These are phyloP conservation scores for Ammodytes marinus DNA, from an alignment of 2,113 vertebrate genomes.

Conservation along the genomic window DNA sequence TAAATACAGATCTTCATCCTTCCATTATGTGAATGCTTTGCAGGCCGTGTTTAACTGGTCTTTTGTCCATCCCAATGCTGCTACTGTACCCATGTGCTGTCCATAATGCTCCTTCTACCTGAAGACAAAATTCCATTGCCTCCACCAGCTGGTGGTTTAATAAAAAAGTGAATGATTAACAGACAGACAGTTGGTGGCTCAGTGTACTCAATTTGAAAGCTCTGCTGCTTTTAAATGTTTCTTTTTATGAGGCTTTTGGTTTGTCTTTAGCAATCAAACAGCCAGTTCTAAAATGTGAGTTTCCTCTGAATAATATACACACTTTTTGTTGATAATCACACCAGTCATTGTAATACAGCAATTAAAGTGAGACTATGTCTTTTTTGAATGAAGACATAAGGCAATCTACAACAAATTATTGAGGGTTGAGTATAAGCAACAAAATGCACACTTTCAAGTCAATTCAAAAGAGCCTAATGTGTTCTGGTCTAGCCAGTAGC, in stretches of 20 bases:
- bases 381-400: not conserved
- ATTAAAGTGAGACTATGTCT: not conserved
- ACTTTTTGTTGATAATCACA: not conserved
- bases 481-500: not conserved
- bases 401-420: not conserved
- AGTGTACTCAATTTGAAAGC: constrained; percentile 28
- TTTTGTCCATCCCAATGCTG: constrained; percentile 56
- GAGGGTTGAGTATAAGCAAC: not conserved
- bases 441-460: not conserved
- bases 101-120: constrained; percentile 59
- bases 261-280: not conserved
- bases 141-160: constrained; percentile 77
- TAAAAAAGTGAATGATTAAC: constrained; percentile 84
- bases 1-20: constrained; percentile 18
- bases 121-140: constrained; percentile 54
- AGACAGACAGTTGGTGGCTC: constrained; percentile 56
- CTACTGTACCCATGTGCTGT: constrained; percentile 79
- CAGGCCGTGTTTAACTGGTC: constrained; percentile 46
- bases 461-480: not conserved
- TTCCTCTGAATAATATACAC: not conserved
- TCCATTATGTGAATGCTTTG: constrained; percentile 48
- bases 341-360: not conserved
- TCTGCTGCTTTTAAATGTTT: not conserved
- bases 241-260: not conserved
- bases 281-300: not conserved